A percentile compares a stretch with the other conserved stretches of the same genome.
Evolutionary conservation across 1,140 invertebrate genomes (phyloP).

Genomic region (Sesamia nonagrioides): DNA sequence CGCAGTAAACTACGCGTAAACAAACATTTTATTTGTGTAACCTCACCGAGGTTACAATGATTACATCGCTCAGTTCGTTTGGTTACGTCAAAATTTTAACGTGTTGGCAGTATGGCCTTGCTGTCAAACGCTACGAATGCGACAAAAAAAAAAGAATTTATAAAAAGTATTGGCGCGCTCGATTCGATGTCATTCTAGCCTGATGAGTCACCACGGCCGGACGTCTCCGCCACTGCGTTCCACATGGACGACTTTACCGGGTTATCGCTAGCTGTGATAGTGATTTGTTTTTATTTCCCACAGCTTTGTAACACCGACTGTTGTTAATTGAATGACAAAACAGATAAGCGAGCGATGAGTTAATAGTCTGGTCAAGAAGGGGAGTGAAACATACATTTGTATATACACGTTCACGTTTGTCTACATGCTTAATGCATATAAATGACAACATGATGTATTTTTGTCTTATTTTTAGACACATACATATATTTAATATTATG

Average conservation of each 20-base stretch:
- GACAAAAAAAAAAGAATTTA: conserved; percentile 55
- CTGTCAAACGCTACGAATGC: conserved; percentile 48
- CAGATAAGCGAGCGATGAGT: conserved; percentile 38
- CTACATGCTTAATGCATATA: background rate
- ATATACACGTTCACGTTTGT: too few species aligned
- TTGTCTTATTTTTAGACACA: background rate
- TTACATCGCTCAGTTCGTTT: conserved; percentile 53
- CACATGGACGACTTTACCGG: conserved; percentile 58
- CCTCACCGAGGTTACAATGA: conserved; percentile 62
- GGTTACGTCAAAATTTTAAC: conserved; percentile 62
- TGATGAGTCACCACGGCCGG: conserved; percentile 69
- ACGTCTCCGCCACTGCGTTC: conserved; percentile 57
- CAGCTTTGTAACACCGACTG: conserved; percentile 60
- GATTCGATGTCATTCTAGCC: conserved; percentile 63
- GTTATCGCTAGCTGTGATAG: conserved; percentile 65
- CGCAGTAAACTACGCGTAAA: conserved; percentile 54
- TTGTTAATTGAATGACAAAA: conserved; percentile 54
- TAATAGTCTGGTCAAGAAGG: conserved; percentile 25
- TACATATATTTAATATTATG: conserved; percentile 19
- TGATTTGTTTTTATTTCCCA: conserved; percentile 69
- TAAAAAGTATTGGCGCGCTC: conserved; percentile 55
- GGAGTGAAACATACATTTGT: background rate
- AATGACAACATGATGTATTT: background rate
- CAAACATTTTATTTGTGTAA: conserved; percentile 63
- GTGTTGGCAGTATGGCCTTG: conserved; percentile 63